Conservation (phyloP, 2,113 vertebrate genomes). For the Ariopsis seemanni region DNA sequence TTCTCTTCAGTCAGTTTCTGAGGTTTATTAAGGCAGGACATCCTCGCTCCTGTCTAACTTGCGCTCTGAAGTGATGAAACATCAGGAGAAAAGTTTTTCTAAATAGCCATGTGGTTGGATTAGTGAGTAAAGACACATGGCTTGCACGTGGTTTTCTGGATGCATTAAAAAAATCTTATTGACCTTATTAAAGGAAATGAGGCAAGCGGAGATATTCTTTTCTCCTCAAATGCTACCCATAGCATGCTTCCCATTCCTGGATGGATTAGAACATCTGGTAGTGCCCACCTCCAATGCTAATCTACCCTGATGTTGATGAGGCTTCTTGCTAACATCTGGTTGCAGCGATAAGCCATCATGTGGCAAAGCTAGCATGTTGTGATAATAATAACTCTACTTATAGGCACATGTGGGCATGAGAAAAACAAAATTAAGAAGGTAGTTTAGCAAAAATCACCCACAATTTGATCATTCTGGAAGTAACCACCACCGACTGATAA, state of each 20-base stretch:
- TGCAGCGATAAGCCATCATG: slow-evolving; percentile 19
- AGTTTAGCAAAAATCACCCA: neutral
- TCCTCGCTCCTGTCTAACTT: neutral
- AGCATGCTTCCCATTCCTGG: slow-evolving; percentile 36
- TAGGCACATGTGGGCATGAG: neutral
- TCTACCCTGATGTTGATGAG: slow-evolving; percentile 9
- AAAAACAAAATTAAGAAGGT: neutral
- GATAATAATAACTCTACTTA: slow-evolving; percentile 21
- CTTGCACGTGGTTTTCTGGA: neutral
- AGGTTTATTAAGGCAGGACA: neutral
- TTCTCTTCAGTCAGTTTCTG: neutral
- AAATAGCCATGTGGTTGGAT: neutral
- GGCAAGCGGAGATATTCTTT: slow-evolving; percentile 15
- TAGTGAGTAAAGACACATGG: neutral
- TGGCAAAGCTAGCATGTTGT: neutral
- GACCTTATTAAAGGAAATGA: slow-evolving; percentile 24
- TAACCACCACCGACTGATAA: neutral
- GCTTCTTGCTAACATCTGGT: slow-evolving; percentile 42
- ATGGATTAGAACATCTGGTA: slow-evolving; percentile 43
- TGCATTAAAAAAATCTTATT: slow-evolving; percentile 1
- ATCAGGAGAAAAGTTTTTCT: neutral
- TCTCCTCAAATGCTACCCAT: slow-evolving; percentile 29
- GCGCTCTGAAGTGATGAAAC: neutral
- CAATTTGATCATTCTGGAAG: neutral
- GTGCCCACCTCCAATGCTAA: slow-evolving; percentile 27